These are phyloP conservation scores for Eupithecia tripunctaria DNA, from an alignment of 2,888 invertebrate species.

Conservation along the genomic window DNA sequence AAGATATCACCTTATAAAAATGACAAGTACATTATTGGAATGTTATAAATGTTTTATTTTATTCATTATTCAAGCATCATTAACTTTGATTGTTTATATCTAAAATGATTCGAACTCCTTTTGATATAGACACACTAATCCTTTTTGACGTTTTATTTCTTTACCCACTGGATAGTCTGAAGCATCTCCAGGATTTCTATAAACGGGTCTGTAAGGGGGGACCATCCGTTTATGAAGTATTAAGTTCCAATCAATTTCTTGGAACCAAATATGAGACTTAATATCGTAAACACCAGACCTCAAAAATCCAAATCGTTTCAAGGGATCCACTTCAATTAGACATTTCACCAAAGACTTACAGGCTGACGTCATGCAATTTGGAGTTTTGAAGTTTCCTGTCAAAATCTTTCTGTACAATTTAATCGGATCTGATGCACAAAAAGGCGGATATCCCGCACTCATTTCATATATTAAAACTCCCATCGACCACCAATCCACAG, in stretches of 20 bases:
- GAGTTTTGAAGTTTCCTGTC: slow-evolving; percentile 92
- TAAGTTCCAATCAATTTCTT: slow-evolving; percentile 90
- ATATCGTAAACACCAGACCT: slow-evolving; percentile 95
- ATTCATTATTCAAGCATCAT: neutral
- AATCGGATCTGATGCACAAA: slow-evolving; percentile 93
- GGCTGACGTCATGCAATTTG: slow-evolving; percentile 89
- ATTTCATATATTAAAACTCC: slow-evolving; percentile 95
- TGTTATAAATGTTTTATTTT: neutral
- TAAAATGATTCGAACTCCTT: slow-evolving; percentile 89
- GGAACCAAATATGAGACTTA: slow-evolving; percentile 95
- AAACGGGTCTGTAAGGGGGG: slow-evolving; percentile 85
- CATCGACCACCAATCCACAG: slow-evolving; percentile 98
- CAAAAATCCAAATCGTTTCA: slow-evolving; percentile 91
- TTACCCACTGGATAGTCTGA: slow-evolving; percentile 86
- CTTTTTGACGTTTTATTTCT: slow-evolving; percentile 76
- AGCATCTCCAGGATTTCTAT: slow-evolving; percentile 68
- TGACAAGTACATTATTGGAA: neutral
- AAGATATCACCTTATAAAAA: neutral
- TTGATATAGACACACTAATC: slow-evolving; percentile 79
- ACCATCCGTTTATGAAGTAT: slow-evolving; percentile 89
- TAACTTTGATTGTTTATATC: slow-evolving; percentile 29
- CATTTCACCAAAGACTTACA: slow-evolving; percentile 92
- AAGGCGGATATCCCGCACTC: slow-evolving; percentile 95
- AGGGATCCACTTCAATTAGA: slow-evolving; percentile 86
- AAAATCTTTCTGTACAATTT: slow-evolving; percentile 97